phyloP scores from a whole-genome alignment of 2,888 invertebrate species.

The Drosophila lacicola region DNA sequence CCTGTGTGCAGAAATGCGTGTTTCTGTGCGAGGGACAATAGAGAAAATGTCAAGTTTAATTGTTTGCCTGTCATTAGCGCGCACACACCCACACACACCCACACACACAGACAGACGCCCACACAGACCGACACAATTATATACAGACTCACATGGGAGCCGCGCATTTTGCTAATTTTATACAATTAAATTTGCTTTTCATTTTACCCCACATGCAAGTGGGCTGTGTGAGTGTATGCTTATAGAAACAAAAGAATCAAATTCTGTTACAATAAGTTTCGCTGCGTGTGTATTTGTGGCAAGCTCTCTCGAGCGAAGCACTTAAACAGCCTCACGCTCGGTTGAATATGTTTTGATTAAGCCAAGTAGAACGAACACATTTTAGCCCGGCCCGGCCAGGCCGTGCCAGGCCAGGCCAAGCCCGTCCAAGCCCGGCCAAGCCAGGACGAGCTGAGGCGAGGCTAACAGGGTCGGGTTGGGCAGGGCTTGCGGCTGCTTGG shows the following conservation, averaged over 20 bases:
- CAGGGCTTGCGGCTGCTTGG: slow-evolving; percentile 3
- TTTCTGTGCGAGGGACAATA: slow-evolving; percentile 51
- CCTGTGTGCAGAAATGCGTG: slow-evolving; percentile 1
- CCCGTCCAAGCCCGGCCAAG: slow-evolving; percentile 6
- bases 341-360: slow-evolving; percentile 79
- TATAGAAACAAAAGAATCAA: slow-evolving; percentile 71
- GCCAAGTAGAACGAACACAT: slow-evolving; percentile 78
- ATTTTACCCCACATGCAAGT: slow-evolving; percentile 35
- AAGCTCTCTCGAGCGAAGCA: slow-evolving; percentile 75
- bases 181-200: slow-evolving; percentile 73
- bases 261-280: slow-evolving; percentile 76
- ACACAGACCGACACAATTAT: slow-evolving; percentile 4
- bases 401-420: slow-evolving; percentile 16
- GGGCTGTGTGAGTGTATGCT: slow-evolving; percentile 23
- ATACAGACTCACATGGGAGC: slow-evolving; percentile 30
- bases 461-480: background rate
- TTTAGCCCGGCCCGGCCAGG: slow-evolving; percentile 50
- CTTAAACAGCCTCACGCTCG: slow-evolving; percentile 78
- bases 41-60: slow-evolving; percentile 75
- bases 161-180: slow-evolving; percentile 66
- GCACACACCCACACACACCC: slow-evolving; percentile 23
- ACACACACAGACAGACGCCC: slow-evolving; percentile 1
- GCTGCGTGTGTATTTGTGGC: slow-evolving; percentile 68
- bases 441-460: background rate
- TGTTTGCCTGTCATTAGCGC: slow-evolving; percentile 74